Base-by-base conservation (phyloP, 2,888 invertebrate genomes). In the Ctena decussata region DNA sequence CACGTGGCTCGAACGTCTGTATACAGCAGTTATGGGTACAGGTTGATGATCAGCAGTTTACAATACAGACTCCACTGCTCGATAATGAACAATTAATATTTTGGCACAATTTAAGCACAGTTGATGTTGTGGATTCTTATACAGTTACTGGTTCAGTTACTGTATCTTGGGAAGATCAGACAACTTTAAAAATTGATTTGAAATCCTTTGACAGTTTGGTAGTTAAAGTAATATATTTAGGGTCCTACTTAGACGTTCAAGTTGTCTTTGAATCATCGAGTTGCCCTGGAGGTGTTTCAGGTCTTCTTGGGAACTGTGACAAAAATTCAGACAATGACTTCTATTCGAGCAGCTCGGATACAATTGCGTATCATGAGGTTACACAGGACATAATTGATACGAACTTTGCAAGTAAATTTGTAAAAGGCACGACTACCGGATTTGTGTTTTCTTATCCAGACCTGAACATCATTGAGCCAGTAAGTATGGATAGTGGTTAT, bases 221-320 rank as follows among this genome's bases (percentile, higher is more conserved):
- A 27, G 6, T 72, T 12, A 39, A 12, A 72, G 30, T 72, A 2
- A 72, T 44, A 8, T 72, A 72, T n/a, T 15, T 46, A 2, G 72
- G 44, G n/a, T 46, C 72, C 11, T 72, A 41, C 18, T 35, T 72
- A 24, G 46, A 72, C 30, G 46, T 72, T 2, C 27, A 44, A 46
- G 72, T 72, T 15, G 27, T 72, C 8, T 72, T 24, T 46, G 27
- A n/a, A 12, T 24, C 41, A 3, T 72, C 72, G 21, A 72, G 15
- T 27, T 72, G 72, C 18, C 24, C 27, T 21, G 24, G n/a, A 30
- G 77, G 77, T 5, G 71, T 79, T 6, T 35, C 65, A n/a, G 93
- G 93, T 0, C 72, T 93, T 2, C 89, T 91, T 74, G 93, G 93
- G 15, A 92, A 90, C 77, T 93, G 93, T 80, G 91, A 93, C 44